Evolutionary conservation across 2,113 vertebrate species (phyloP).

Genomic region (Romanogobio albipinnatus): DNA sequence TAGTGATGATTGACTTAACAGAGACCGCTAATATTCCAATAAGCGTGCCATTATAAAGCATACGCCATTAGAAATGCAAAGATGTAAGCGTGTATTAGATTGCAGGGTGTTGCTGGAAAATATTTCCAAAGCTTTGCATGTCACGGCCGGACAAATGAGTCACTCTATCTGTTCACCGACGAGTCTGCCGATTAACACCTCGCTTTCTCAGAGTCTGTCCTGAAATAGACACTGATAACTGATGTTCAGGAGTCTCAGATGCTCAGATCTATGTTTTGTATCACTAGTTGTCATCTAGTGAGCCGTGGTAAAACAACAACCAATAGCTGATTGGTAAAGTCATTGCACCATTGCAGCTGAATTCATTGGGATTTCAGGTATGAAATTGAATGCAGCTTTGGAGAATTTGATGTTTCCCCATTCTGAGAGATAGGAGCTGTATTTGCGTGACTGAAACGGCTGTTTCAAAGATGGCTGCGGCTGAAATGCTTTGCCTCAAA

Average conservation of each 20-base stretch:
- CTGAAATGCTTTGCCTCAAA: no score
- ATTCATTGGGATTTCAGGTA: no score
- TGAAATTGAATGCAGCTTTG: no score
- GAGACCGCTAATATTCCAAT: background rate
- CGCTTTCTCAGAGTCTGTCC: background rate
- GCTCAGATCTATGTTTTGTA: background rate
- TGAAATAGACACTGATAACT: background rate
- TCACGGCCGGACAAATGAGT: conserved; percentile 9
- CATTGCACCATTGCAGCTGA: no score
- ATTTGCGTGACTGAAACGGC: no score
- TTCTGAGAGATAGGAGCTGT: no score
- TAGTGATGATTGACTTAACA: background rate
- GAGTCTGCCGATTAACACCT: background rate
- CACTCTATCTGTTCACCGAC: background rate
- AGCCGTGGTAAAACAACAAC: no score
- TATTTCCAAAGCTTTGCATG: background rate
- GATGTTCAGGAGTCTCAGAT: background rate
- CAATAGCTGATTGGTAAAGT: no score
- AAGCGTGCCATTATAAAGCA: background rate
- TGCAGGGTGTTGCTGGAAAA: conserved; percentile 12
- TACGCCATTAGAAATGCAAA: background rate
- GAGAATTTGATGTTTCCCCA: no score
- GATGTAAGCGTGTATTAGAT: background rate
- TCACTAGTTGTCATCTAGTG: background rate
- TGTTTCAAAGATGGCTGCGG: no score